Conservation (phyloP, 1,140 invertebrate species). For the Hyles vespertilio region DNA sequence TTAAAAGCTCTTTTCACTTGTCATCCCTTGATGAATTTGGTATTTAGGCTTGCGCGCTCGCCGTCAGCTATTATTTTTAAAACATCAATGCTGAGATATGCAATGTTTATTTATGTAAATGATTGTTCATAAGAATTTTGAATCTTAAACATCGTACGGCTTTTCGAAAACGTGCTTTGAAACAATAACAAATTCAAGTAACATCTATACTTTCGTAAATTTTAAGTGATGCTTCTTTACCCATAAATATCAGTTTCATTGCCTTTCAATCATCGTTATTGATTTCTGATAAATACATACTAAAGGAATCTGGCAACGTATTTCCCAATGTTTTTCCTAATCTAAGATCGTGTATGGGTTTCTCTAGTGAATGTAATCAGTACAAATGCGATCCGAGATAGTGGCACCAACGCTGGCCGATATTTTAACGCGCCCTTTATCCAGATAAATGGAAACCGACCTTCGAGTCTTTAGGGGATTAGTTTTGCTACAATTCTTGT, state of each 20-base stretch:
- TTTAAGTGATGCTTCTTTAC: too few species aligned
- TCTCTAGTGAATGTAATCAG: conserved; percentile 43
- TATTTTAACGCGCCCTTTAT: conserved; percentile 65
- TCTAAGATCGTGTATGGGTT: too few species aligned
- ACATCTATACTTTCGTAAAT: too few species aligned
- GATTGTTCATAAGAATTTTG: too few species aligned
- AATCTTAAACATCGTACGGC: too few species aligned
- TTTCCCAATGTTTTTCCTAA: too few species aligned
- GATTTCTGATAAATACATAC: too few species aligned
- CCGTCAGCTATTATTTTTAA: conserved; percentile 32
- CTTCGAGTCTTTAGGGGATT: conserved; percentile 40
- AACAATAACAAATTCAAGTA: too few species aligned
- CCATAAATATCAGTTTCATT: too few species aligned
- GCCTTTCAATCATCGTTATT: too few species aligned
- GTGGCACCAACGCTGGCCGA: conserved; percentile 44
- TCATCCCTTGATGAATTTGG: conserved; percentile 70
- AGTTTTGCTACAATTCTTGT: conserved; percentile 22
- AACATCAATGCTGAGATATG: background rate
- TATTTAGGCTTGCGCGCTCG: conserved; percentile 40
- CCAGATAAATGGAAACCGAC: conserved; percentile 57
- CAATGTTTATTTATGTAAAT: background rate
- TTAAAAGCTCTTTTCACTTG: conserved; percentile 75
- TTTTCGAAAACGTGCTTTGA: too few species aligned
- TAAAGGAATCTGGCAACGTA: too few species aligned
- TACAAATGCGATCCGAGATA: conserved; percentile 64